Conservation (phyloP, 1,140 invertebrate species). For the Brachionus rubens region DNA sequence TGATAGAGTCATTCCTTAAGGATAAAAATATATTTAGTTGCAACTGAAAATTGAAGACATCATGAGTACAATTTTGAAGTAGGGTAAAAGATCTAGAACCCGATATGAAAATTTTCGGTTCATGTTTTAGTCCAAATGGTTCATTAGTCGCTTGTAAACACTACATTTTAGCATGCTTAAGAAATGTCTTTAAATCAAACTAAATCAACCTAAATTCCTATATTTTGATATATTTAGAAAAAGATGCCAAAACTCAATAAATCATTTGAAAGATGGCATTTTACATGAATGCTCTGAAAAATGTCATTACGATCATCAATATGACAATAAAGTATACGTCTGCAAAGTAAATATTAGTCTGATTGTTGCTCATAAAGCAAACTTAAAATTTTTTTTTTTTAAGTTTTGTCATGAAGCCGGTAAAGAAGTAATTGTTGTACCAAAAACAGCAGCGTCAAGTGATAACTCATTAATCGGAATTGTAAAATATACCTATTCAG, state of each 20-base stretch:
- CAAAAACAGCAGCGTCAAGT: conserved; percentile 64
- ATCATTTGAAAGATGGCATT: conserved; percentile 70
- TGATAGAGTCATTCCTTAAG: too few species aligned
- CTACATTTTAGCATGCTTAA: too few species aligned
- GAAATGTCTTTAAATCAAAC: too few species aligned
- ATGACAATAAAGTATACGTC: conserved; percentile 72
- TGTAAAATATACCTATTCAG: conserved; percentile 75
- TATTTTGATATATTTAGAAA: too few species aligned
- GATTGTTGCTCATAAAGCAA: neutral
- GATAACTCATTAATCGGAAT: conserved; percentile 68
- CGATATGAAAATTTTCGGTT: too few species aligned
- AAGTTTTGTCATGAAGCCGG: conserved; percentile 65
- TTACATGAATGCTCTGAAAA: conserved; percentile 61
- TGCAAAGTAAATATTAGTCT: conserved; percentile 65
- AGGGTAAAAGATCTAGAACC: too few species aligned
- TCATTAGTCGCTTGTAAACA: too few species aligned
- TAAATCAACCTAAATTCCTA: too few species aligned
- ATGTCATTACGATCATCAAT: conserved; percentile 74
- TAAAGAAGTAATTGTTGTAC: conserved; percentile 66
- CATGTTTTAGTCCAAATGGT: too few species aligned
- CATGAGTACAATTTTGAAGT: too few species aligned
- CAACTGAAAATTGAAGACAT: too few species aligned
- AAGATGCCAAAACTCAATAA: conserved; percentile 72
- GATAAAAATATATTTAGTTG: too few species aligned
- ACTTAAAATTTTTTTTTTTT: neutral